Conservation (phyloP, 92 coral and sea anemone species). For the Virgularia gustaviana region DNA sequence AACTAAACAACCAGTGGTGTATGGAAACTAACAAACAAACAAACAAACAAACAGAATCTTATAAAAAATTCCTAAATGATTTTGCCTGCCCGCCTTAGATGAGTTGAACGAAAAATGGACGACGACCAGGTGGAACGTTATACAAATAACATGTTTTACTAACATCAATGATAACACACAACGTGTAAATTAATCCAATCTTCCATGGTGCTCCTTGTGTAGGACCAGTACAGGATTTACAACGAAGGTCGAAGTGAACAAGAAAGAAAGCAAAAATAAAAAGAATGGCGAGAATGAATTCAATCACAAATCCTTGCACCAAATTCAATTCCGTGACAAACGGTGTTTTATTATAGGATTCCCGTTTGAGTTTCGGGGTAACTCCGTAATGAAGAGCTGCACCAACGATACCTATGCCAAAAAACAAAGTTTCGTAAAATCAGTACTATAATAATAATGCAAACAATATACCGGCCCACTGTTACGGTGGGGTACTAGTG, state of each 20-base stretch:
- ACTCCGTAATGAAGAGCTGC: conserved; percentile 15
- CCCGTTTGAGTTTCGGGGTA: background rate
- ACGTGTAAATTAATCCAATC: conserved; percentile 27
- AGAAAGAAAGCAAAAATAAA: conserved; percentile 24
- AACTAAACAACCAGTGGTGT: conserved; percentile 20
- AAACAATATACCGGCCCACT: too few relatives aligned
- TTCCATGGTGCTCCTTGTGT: background rate
- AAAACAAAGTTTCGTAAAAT: background rate
- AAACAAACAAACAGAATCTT: too few relatives aligned
- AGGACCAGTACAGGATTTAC: background rate
- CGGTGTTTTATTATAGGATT: background rate
- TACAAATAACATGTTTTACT: too few relatives aligned
- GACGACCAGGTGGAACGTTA: too few relatives aligned
- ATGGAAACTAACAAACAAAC: conserved; percentile 14
- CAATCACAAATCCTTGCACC: conserved; percentile 26
- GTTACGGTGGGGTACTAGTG: too few relatives aligned
- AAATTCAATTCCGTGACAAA: conserved; percentile 1
- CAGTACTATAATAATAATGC: too few relatives aligned
- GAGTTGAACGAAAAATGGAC: too few relatives aligned
- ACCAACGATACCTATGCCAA: conserved; percentile 1
- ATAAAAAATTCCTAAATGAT: too few relatives aligned
- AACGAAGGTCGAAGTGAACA: background rate
- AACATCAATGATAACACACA: conserved; percentile 30
- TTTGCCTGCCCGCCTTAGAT: too few relatives aligned
- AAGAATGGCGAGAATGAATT: conserved; percentile 16